phyloP scores from a whole-genome alignment of 1,140 invertebrate genomes.

The Drosophila dunni region DNA sequence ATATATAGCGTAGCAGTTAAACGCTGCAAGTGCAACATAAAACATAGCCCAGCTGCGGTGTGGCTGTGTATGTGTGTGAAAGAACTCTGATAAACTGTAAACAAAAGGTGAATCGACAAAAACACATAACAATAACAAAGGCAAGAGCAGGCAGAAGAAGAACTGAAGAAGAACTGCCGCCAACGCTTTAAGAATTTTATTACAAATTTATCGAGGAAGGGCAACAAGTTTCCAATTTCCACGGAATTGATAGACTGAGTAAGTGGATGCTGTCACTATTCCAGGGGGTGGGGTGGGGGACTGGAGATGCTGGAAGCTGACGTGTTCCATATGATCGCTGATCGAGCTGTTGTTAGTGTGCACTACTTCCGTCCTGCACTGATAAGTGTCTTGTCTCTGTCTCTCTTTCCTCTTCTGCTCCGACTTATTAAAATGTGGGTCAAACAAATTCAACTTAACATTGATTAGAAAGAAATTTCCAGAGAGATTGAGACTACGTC shows the following conservation, averaged over 20 bases:
- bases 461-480: constrained; percentile 72
- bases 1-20: constrained; percentile 7
- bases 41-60: neutral
- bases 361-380: constrained; percentile 61
- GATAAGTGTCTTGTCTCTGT: constrained; percentile 51
- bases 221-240: constrained; percentile 72
- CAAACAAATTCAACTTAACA: constrained; percentile 57
- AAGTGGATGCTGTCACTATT: constrained; percentile 20
- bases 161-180: constrained; percentile 9
- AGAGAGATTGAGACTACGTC: constrained; percentile 32
- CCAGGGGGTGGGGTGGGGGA: neutral
- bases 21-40: constrained; percentile 7
- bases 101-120: constrained; percentile 40
- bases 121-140: constrained; percentile 29
- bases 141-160: constrained; percentile 12
- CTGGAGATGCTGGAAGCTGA: constrained; percentile 36
- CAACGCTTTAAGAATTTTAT: constrained; percentile 19
- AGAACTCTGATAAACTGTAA: constrained; percentile 39
- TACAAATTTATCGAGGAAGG: neutral
- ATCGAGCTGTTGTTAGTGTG: neutral
- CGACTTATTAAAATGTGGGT: constrained; percentile 58
- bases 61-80: constrained; percentile 8
- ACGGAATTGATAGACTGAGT: constrained; percentile 40
- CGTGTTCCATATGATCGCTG: constrained; percentile 51
- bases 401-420: neutral